A percentile compares a stretch with the other conserved stretches of the same genome.
Evolutionary conservation across 1,140 invertebrate genomes (phyloP).

Genomic region (Calephelis virginiensis): DNA sequence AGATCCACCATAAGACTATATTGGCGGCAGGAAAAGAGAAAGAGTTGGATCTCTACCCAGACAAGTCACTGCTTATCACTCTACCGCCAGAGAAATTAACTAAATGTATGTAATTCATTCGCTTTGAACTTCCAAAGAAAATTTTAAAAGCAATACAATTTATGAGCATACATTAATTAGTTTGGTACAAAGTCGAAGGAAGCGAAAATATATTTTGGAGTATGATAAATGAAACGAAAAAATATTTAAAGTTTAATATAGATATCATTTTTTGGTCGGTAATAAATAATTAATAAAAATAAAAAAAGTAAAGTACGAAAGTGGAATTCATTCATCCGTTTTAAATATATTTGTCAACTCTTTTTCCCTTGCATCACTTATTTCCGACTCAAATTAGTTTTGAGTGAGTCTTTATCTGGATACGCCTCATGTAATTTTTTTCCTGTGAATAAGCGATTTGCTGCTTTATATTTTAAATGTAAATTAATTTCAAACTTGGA

Average conservation of each 20-base stretch:
- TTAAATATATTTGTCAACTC: slow-evolving; percentile 53
- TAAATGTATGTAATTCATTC: no score
- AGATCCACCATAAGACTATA: no score
- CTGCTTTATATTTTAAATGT: no score
- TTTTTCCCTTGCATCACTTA: not conserved
- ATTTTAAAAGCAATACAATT: not conserved
- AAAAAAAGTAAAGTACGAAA: slow-evolving; percentile 45
- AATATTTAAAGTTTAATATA: slow-evolving; percentile 13
- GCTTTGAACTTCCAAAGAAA: no score
- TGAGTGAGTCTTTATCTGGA: slow-evolving; percentile 39
- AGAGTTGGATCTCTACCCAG: no score
- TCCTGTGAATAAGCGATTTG: not conserved
- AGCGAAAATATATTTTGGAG: not conserved
- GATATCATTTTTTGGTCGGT: slow-evolving; percentile 31
- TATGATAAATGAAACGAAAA: not conserved
- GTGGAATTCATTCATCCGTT: slow-evolving; percentile 34
- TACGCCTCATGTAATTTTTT: not conserved
- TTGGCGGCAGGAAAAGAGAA: no score
- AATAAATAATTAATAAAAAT: no score
- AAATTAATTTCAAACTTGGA: not conserved
- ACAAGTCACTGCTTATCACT: no score
- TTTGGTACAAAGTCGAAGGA: not conserved
- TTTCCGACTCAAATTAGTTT: slow-evolving; percentile 22
- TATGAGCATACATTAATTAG: not conserved
- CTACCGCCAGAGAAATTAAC: no score